Base-by-base conservation (phyloP, 2,797 vertebrate species). In the Eupleurogrammus muticus region DNA sequence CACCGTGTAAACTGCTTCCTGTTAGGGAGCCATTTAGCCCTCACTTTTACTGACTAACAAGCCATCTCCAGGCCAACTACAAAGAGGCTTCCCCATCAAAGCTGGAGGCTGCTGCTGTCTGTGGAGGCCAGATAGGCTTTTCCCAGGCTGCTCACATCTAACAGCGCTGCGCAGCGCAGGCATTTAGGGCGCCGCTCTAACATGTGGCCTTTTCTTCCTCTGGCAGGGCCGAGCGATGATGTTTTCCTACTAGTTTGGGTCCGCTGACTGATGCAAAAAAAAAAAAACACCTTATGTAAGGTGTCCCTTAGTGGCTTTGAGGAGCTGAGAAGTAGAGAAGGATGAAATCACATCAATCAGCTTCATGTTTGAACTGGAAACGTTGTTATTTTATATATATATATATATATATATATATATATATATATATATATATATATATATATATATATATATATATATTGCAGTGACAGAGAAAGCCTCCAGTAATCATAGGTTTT, bases 11-110 rank as follows among this genome's bases (percentile, higher is more conserved):
- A 94, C 92, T 90, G 91, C 94, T 95, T 95, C 94, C 93, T 94
- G 93, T 93, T 91, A 94, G 90, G 90, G 92, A 93, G 90, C 94
- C 93, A 92, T 94, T 94, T 92, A 94, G 87, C 83, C 89, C 87
- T 92, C 87, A 94, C 94, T 95, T 95, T 95, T 94, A 95, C 94
- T 95, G 93, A 94, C 93, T 94, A 93, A 94, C 94, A 94, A 91
- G 91, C 92, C 89, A 90, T 92, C 92, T 93, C 91, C 91, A 93
- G 86, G 86, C 89, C 79, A 82, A 95, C 93, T 94, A 94, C 94
- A 95, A 94, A 95, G 94, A 92, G 76, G 82, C 73, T 60, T 55
- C 83, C 83, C 92, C 92, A 93, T 95, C 93, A 95, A 95, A 95
- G 93, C 87, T 91, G 77, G 55, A 74, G 79, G 80, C 84, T 74